These are phyloP conservation scores for Himalopsyche japonica DNA, from an alignment of 2,888 invertebrate species.

Conservation along the genomic window DNA sequence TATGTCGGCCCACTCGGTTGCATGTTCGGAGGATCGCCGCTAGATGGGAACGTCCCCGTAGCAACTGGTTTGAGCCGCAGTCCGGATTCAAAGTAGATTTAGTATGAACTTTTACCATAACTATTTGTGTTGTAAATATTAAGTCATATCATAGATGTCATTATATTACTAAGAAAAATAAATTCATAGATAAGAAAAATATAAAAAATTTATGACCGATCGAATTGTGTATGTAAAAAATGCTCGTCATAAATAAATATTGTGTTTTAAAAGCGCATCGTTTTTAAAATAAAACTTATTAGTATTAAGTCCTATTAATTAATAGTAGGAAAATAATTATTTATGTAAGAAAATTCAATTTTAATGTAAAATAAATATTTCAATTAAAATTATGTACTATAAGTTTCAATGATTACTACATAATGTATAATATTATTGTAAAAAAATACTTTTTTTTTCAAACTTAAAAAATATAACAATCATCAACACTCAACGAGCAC, in stretches of 20 bases:
- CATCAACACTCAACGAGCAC: no score
- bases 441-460: no score
- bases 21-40: conserved; percentile 52
- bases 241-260: background rate
- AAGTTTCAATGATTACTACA: no score
- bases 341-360: no score
- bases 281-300: background rate
- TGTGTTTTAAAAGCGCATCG: background rate
- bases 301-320: no score
- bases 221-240: background rate
- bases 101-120: background rate
- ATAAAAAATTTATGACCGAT: background rate
- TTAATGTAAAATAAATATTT: no score
- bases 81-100: conserved; percentile 8
- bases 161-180: background rate
- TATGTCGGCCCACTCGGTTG: conserved; percentile 65
- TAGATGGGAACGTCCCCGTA: conserved; percentile 24
- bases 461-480: no score
- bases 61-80: conserved; percentile 6
- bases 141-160: background rate
- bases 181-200: background rate
- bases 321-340: no score
- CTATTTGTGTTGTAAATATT: background rate
- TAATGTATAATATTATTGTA: no score
- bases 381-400: no score